A percentile compares a stretch with the other conserved stretches of the same genome.
phyloP scores from a whole-genome alignment of 2,113 vertebrate species.

The Microtus montanus region DNA sequence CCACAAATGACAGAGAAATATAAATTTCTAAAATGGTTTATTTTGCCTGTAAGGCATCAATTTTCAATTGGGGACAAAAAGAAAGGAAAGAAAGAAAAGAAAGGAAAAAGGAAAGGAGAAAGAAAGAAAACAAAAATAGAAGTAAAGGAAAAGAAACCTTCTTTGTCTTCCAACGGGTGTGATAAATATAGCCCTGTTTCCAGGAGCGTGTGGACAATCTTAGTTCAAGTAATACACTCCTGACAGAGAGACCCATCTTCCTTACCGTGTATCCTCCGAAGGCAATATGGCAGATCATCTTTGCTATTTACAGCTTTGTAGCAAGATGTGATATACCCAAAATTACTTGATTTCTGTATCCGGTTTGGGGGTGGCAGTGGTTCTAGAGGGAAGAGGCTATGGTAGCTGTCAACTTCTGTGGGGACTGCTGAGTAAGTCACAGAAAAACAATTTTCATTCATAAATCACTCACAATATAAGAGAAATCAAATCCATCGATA shows the following conservation, averaged over 20 bases:
- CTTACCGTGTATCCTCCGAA: conserved; percentile 98
- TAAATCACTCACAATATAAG: conserved; percentile 57
- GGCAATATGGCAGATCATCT: conserved; percentile 98
- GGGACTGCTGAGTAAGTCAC: conserved; percentile 91
- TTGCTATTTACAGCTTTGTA: conserved; percentile 99
- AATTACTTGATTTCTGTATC: conserved; percentile 99
- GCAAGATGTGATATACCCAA: conserved; percentile 98
- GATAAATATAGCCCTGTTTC: conserved; percentile 28
- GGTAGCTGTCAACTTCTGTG: conserved; percentile 98
- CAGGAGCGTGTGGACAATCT: neutral
- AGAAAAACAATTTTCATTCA: conserved; percentile 68
- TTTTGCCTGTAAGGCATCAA: neutral
- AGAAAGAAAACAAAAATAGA: neutral
- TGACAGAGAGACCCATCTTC: conserved; percentile 58
- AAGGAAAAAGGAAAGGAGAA: neutral
- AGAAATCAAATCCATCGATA: conserved; percentile 46
- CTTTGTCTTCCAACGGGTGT: neutral
- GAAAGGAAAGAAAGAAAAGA: neutral
- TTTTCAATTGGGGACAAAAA: neutral
- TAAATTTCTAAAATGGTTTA: neutral
- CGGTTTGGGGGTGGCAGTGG: conserved; percentile 96
- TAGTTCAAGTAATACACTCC: conserved; percentile 1
- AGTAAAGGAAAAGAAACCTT: neutral
- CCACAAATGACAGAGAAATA: conserved; percentile 44
- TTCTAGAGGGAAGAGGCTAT: conserved; percentile 98